Evolutionary conservation across 2,113 vertebrate species (phyloP).

Genomic region (Campylomormyrus tamandua): DNA sequence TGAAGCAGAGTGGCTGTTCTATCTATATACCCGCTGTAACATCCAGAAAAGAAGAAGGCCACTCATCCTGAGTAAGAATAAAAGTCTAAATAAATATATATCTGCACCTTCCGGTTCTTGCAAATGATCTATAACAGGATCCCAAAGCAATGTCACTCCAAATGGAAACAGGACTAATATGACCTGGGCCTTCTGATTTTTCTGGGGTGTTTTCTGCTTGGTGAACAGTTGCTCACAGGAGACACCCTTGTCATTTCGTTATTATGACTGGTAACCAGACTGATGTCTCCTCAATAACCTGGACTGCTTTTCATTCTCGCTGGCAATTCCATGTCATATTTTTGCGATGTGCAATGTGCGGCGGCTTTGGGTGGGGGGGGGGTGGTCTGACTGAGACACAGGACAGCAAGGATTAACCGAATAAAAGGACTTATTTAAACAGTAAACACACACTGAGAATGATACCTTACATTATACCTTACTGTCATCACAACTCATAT

Average conservation of each 20-base stretch:
- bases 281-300: not conserved
- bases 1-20: not conserved
- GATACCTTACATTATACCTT: not conserved
- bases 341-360: not conserved
- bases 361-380: not conserved
- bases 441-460: not conserved
- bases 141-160: not conserved
- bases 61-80: not conserved
- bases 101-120: conserved; percentile 9
- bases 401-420: not conserved
- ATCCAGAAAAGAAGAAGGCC: not conserved
- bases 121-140: not conserved
- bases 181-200: not conserved
- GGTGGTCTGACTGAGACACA: not conserved
- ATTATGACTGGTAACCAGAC: not conserved
- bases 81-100: not conserved
- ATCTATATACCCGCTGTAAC: not conserved
- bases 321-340: not conserved
- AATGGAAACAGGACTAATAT: not conserved
- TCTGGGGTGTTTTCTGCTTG: not conserved
- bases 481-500: not conserved
- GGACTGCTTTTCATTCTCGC: not conserved
- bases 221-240: not conserved
- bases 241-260: not conserved
- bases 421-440: not conserved